Evolutionary conservation across 2,888 invertebrate genomes (phyloP), one percentile per base, ranked within the genome.

Genomic region (Neoitamus cyanurus): DNA sequence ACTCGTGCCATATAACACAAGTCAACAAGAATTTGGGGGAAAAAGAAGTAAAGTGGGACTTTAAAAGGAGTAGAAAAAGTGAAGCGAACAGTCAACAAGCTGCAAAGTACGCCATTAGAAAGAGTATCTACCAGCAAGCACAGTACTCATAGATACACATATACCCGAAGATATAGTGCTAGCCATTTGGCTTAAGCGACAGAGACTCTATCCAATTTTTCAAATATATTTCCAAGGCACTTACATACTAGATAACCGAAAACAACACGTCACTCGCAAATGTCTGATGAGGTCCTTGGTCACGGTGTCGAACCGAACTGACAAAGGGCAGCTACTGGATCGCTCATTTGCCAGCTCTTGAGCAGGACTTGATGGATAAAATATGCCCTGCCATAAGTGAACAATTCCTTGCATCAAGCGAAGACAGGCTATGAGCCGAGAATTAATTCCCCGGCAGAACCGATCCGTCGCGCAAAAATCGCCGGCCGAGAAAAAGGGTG

Each of bases 361-460:
- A 9, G 58, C 25, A 75, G 20, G n/a, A 37, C 42, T 42, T 42
- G 75, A 73, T 42, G 25, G 75, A 42, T 37, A 42, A 75, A 37
- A 75, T 75, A 75, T 42, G 42, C 42, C n/a, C 42, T 28, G 25
- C 25, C 75, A 37, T 75, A 37, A 75, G 75, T 42, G 75, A 75
- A 75, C 31, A 75, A 75, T 75, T 75, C 42, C 25, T 42, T 75
- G 75, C 75, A 42, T 75, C 75, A 42, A 28, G 28, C 28, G 42
- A 37, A 5, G n/a, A 28, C 31, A 42, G 42, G 11, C 25, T 58
- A 75, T 11, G 28, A 75, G 42, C 42, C 25, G 20, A 6, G 75
- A 75, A 75, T 75, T 75, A 75, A 75, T 75, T 75, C 25, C 75
- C 20, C 36, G n/a, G 42, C 42, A 75, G 11, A 37, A 20, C 15